Conservation (phyloP, 2,113 vertebrate species). For the Corythornis vintsioides region DNA sequence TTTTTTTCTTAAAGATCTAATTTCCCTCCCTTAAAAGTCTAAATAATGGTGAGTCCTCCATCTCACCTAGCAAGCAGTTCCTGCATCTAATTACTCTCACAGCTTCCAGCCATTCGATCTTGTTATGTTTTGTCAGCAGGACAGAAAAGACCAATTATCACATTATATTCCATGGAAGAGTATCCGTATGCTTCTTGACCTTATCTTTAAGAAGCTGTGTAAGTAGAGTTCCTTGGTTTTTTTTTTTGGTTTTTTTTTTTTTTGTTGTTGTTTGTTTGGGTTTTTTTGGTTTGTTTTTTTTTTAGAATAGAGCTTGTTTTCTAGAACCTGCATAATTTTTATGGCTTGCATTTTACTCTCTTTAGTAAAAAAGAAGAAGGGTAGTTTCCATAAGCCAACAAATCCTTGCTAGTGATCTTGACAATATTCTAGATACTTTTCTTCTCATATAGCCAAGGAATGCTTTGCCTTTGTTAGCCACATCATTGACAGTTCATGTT, state of each 20-base stretch:
- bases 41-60: neutral
- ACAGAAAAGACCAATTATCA: constrained; percentile 32
- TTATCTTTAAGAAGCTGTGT: neutral
- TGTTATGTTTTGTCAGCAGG: constrained; percentile 58
- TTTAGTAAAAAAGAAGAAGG: neutral
- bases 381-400: neutral
- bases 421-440: neutral
- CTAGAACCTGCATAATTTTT: neutral
- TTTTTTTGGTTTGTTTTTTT: neutral
- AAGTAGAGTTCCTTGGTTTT: neutral
- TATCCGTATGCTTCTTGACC: neutral
- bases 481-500: neutral
- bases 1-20: neutral
- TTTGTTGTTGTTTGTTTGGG: no score
- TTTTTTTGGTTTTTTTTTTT: neutral
- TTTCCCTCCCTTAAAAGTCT: neutral
- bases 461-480: neutral
- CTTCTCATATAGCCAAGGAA: neutral
- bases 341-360: neutral
- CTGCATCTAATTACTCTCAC: constrained; percentile 53
- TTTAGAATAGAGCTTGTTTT: neutral
- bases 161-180: neutral
- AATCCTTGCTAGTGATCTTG: neutral
- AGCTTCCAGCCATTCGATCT: constrained; percentile 40
- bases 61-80: constrained; percentile 22